Evolutionary conservation across 2,797 vertebrate genomes (phyloP), one percentile per base, ranked within the genome.

Genomic region (Bufotes viridis): DNA sequence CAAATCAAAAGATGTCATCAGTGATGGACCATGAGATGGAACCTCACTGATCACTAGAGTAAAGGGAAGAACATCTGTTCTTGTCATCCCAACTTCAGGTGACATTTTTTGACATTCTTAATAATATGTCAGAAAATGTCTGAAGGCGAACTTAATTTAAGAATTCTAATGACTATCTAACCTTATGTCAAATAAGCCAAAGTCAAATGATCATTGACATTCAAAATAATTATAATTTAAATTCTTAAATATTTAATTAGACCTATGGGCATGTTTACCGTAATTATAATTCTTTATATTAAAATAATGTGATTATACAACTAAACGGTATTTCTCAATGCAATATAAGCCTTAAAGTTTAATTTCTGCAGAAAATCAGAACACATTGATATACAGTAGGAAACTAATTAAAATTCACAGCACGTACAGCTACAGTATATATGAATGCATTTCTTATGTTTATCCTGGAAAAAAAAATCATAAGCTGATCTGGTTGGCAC

Each of bases 381-480:
- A 74, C 20, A 49, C 51, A 34, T 12, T 53, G 58, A 78, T 85
- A 87, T 18, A 20, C 42, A 42, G 42, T 42, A 60, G 78, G 11
- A 75, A 82, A 67, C 60, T 55, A 61, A 87, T 82, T 87, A 87
- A 63, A 24, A 82, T 29, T 87, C 79, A 13, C 86, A 81, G 55
- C 86, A 87, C 29, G 67, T 29, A 17, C 20, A 4, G 61, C 57
- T 82, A 42, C 42, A 42, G 42, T 42, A 82, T 87, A 82, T 82
- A 67, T 76, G 76, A 82, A 82, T 82, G 42, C 67, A 82, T 82
- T 82, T 87, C 72, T 67, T 34, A 34, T 87, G 85, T 82, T 82
- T 60, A 53, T 65, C 58, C 86, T 74, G 78, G 67, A 82, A 76
- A 76, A 82, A 82, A 22, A 53, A 49, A 57, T 63, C 42, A n/a